Evolutionary conservation across 2,113 vertebrate species (phyloP).

Genomic region (Furnarius figulus): DNA sequence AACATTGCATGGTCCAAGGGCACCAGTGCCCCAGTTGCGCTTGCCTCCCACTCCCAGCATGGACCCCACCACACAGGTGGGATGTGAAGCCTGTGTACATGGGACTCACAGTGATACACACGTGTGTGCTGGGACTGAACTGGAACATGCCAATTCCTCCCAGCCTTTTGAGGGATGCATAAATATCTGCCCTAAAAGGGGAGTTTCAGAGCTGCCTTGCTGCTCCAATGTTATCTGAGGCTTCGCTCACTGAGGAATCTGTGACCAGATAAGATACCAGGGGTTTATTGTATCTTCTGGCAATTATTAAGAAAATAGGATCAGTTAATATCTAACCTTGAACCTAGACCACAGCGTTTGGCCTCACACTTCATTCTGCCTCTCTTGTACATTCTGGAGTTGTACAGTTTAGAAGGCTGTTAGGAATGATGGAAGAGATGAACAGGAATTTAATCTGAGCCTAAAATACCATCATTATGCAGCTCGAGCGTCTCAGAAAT

Average conservation of each 20-base stretch:
- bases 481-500: background rate
- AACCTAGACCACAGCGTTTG: background rate
- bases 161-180: background rate
- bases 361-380: background rate
- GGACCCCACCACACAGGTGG: fast-evolving
- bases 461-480: background rate
- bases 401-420: background rate
- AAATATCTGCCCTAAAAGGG: background rate
- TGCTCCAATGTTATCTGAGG: conserved; percentile 52
- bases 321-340: conserved; percentile 69
- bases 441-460: background rate
- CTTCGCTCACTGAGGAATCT: conserved; percentile 37
- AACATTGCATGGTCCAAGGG: background rate
- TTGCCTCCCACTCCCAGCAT: fast-evolving
- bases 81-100: fast-evolving
- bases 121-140: fast-evolving
- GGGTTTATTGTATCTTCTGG: conserved; percentile 53
- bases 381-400: background rate
- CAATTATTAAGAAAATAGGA: conserved; percentile 70
- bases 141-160: background rate
- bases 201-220: background rate
- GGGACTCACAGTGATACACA: fast-evolving
- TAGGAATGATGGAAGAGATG: background rate
- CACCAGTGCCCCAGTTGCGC: background rate
- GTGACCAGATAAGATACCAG: conserved; percentile 55